These are phyloP conservation scores for Clarias fuscus DNA, from an alignment of 2,797 vertebrate species.

Conservation along the genomic window DNA sequence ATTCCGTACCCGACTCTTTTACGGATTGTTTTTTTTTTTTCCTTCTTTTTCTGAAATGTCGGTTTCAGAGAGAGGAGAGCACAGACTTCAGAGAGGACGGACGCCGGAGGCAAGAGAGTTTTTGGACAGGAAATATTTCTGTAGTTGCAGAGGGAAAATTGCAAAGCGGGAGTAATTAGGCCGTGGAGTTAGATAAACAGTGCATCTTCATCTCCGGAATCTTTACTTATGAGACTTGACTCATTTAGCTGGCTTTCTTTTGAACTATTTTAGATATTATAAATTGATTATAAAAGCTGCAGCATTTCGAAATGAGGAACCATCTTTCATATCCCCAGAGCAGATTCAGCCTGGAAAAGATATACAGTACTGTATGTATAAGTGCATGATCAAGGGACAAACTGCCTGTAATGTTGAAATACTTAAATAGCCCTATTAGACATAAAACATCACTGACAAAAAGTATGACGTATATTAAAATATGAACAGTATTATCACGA, in stretches of 20 bases:
- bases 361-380: neutral
- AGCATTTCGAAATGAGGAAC: neutral
- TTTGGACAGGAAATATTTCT: slow-evolving; percentile 64
- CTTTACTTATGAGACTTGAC: neutral
- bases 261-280: neutral
- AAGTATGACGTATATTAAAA: neutral
- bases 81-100: slow-evolving; percentile 63
- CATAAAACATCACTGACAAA: neutral
- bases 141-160: slow-evolving; percentile 61
- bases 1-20: neutral
- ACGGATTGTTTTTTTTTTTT: neutral
- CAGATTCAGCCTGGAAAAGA: slow-evolving; percentile 2
- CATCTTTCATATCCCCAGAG: neutral
- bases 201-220: slow-evolving; percentile 45
- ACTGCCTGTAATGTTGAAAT: neutral
- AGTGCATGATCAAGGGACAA: neutral
- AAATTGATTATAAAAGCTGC: neutral
- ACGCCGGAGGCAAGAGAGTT: slow-evolving; percentile 63
- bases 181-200: slow-evolving; percentile 61
- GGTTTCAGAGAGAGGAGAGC: slow-evolving; percentile 41
- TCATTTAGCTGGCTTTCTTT: neutral
- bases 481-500: neutral
- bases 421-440: neutral
- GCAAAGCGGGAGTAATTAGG: slow-evolving; percentile 58
- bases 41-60: slow-evolving; percentile 31